These are phyloP conservation scores for Pseudococcus viburni DNA, from an alignment of 2,888 invertebrate genomes.

Conservation along the genomic window DNA sequence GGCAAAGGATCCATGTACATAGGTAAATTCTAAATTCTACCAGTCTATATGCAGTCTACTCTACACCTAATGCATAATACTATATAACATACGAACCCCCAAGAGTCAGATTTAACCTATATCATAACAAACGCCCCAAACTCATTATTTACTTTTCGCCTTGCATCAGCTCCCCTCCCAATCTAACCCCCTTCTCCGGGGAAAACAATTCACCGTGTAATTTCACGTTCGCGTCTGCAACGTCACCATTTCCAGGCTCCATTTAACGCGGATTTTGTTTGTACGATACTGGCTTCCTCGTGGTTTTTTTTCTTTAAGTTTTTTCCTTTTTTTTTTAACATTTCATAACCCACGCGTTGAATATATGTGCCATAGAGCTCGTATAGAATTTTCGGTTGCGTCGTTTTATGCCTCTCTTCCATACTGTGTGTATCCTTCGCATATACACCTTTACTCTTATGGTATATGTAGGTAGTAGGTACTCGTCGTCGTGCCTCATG, in stretches of 20 bases:
- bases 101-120: slow-evolving; percentile 46
- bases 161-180: background rate
- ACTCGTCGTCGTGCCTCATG: slow-evolving; percentile 46
- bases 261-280: slow-evolving; percentile 49
- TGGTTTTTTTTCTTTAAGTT: background rate
- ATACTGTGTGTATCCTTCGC: background rate
- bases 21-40: background rate
- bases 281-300: background rate
- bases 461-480: background rate
- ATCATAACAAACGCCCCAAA: slow-evolving; percentile 48
- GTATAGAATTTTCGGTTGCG: slow-evolving; percentile 26
- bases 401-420: slow-evolving; percentile 19
- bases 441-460: background rate
- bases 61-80: slow-evolving; percentile 42
- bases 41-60: background rate
- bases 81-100: background rate
- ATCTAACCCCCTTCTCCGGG: no score
- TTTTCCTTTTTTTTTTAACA: background rate
- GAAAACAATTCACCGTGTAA: slow-evolving; percentile 40
- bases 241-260: slow-evolving; percentile 21
- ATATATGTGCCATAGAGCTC: slow-evolving; percentile 20
- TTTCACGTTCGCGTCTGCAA: slow-evolving; percentile 1
- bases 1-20: background rate
- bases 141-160: slow-evolving; percentile 51
- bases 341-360: slow-evolving; percentile 3